A percentile compares a stretch with the other conserved stretches of the same genome.
Conservation (phyloP, 2,113 vertebrate species). For the Gadus chalcogrammus region DNA sequence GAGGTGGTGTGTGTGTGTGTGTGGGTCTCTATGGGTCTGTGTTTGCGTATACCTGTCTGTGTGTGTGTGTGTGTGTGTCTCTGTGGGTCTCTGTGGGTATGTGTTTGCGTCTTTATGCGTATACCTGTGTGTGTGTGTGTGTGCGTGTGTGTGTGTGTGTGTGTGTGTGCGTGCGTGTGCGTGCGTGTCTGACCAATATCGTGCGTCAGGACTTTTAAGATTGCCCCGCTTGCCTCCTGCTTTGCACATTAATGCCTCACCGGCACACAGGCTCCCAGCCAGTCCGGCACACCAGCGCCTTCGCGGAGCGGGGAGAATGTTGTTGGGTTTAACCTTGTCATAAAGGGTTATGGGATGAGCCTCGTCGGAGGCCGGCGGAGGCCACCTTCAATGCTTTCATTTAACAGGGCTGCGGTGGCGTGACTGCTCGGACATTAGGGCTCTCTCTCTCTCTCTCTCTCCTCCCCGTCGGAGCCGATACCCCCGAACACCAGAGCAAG, state of each 20-base stretch:
- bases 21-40: too few species aligned
- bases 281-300: conserved; percentile 52
- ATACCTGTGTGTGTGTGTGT: background rate
- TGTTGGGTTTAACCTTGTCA: conserved; percentile 70
- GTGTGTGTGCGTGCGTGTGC: background rate
- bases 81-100: too few species aligned
- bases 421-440: conserved; percentile 40
- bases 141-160: too few species aligned
- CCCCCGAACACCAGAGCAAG: too few species aligned
- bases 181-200: background rate
- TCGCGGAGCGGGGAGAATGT: conserved; percentile 48
- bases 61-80: too few species aligned
- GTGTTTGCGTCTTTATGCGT: background rate
- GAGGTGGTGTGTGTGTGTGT: too few species aligned
- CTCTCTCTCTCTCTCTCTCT: background rate
- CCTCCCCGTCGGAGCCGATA: too few species aligned
- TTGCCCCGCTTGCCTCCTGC: conserved; percentile 23
- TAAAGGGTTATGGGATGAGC: conserved; percentile 45
- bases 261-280: conserved; percentile 13
- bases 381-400: conserved; percentile 48
- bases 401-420: conserved; percentile 27
- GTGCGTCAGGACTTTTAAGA: conserved; percentile 37
- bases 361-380: conserved; percentile 44
- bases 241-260: conserved; percentile 56
- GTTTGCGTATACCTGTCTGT: too few species aligned